phyloP scores from a whole-genome alignment of 2,797 vertebrate species.

The Galagoides demidoff region DNA sequence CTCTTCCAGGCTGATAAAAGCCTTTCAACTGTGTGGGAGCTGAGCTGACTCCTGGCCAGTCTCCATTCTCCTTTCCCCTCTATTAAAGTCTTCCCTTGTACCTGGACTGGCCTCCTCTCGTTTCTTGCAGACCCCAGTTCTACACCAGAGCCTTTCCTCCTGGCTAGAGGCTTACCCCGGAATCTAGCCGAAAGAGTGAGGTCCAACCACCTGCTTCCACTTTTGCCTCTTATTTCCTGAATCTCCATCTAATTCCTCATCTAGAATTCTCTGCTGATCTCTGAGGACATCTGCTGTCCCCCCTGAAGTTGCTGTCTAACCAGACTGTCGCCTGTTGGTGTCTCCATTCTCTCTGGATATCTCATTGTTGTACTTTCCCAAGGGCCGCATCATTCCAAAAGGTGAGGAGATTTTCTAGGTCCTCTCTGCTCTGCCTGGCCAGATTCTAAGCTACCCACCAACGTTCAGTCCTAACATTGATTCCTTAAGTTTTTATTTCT shows the following conservation, averaged over 20 bases:
- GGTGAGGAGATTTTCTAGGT: neutral
- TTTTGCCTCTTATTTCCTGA: neutral
- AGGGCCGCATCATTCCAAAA: neutral
- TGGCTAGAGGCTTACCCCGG: neutral
- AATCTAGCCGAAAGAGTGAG: neutral
- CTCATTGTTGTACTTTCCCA: neutral
- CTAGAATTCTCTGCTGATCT: neutral
- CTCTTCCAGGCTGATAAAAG: too few relatives aligned
- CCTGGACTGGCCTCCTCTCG: neutral
- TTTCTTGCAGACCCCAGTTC: neutral
- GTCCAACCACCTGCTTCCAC: neutral
- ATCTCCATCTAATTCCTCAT: neutral
- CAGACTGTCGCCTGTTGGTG: neutral
- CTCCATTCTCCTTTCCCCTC: too few relatives aligned
- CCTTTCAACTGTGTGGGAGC: too few relatives aligned
- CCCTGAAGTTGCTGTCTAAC: neutral
- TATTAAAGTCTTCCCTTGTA: too few relatives aligned
- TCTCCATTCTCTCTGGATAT: neutral
- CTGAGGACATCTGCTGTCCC: neutral
- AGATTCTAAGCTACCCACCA: neutral
- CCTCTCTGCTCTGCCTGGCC: neutral
- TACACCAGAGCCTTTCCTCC: too few relatives aligned
- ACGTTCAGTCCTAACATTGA: neutral
- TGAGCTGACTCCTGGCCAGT: too few relatives aligned
- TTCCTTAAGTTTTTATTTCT: conserved; percentile 2